These are phyloP conservation scores for Fragum whitleyi DNA, from an alignment of 2,888 invertebrate genomes.

Conservation along the genomic window DNA sequence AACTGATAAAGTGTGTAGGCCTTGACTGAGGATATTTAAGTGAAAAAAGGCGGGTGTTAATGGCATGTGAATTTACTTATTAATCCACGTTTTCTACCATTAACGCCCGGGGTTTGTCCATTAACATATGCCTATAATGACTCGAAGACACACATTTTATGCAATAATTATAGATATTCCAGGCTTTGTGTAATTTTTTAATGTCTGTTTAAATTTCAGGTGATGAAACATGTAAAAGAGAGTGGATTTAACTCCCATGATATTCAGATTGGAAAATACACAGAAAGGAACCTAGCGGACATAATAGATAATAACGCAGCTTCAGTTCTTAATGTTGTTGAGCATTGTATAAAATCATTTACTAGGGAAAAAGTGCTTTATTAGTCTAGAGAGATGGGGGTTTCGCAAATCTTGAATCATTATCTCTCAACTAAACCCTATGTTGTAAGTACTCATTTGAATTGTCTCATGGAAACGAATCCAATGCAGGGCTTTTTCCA, in stretches of 20 bases:
- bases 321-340: constrained; percentile 65
- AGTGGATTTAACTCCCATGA: constrained; percentile 46
- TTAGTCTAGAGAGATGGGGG: constrained; percentile 39
- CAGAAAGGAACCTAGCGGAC: constrained; percentile 40
- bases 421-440: neutral
- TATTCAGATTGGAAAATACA: constrained; percentile 53
- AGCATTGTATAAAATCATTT: constrained; percentile 72
- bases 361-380: constrained; percentile 74
- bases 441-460: too few relatives aligned
- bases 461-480: neutral
- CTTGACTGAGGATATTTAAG: too few relatives aligned
- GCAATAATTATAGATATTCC: too few relatives aligned
- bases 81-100: too few relatives aligned
- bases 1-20: too few relatives aligned
- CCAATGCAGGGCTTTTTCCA: neutral
- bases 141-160: too few relatives aligned
- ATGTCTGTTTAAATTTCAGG: constrained; percentile 56
- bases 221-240: constrained; percentile 51
- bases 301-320: constrained; percentile 72
- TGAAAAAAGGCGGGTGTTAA: too few relatives aligned
- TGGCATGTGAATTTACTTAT: too few relatives aligned
- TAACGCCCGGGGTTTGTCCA: too few relatives aligned
- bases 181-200: too few relatives aligned
- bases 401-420: neutral
- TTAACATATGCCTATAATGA: too few relatives aligned